These are phyloP conservation scores for Hypocryptadius cinnamomeus DNA, from an alignment of 2,113 vertebrate species.

Conservation along the genomic window DNA sequence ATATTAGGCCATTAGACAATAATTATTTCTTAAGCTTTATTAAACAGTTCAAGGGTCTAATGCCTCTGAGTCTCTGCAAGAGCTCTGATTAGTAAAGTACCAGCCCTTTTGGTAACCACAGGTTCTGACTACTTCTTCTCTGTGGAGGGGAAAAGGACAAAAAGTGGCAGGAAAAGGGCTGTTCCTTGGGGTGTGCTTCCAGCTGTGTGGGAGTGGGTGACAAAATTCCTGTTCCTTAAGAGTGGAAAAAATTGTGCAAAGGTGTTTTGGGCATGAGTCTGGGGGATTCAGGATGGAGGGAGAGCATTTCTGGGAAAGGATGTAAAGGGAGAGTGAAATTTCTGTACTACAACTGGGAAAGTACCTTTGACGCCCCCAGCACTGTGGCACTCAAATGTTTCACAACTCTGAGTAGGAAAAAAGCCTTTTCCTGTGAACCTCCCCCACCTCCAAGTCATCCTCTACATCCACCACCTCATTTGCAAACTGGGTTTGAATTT, in stretches of 20 bases:
- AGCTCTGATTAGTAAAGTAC: not conserved
- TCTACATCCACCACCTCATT: not conserved
- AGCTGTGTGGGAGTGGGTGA: not conserved
- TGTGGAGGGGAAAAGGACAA: not conserved
- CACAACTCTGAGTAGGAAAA: not conserved
- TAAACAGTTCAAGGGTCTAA: not conserved
- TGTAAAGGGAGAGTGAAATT: not conserved
- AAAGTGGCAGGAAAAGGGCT: not conserved
- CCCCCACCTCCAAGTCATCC: not conserved
- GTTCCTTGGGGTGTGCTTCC: not conserved
- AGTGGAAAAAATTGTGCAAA: not conserved
- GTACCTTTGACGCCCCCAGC: not conserved
- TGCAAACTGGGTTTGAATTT: not conserved
- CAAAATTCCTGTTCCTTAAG: not conserved
- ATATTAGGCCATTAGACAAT: not conserved
- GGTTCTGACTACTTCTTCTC: not conserved
- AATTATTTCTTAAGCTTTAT: not conserved
- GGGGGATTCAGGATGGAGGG: rapidly evolving
- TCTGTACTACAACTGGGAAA: not conserved
- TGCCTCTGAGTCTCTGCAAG: not conserved
- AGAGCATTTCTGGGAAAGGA: not conserved
- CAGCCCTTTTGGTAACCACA: not conserved
- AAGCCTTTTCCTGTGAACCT: not conserved
- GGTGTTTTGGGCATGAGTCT: not conserved
- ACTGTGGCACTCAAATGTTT: not conserved